These are phyloP conservation scores for Andrena trimmerana DNA, from an alignment of 2,888 invertebrate genomes.

Conservation along the genomic window DNA sequence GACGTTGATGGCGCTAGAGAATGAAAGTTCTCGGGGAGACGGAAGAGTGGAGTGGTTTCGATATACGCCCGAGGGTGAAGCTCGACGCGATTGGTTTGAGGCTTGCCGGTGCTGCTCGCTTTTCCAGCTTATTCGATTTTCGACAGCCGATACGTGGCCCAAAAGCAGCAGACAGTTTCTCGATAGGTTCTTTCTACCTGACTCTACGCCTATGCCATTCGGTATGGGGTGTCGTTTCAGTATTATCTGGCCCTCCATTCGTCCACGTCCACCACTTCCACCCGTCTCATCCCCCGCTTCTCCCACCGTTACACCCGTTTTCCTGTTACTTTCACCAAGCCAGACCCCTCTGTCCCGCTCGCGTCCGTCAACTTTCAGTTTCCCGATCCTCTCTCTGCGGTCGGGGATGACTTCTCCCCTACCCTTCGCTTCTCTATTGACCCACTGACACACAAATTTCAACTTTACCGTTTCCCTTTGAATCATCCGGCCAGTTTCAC, in stretches of 20 bases:
- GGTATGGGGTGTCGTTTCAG: neutral
- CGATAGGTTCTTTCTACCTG: neutral
- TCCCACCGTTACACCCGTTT: slow-evolving; percentile 1
- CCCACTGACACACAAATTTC: slow-evolving; percentile 56
- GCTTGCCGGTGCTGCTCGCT: slow-evolving; percentile 2
- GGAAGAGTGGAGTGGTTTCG: neutral
- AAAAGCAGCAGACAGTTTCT: neutral
- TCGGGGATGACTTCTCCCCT: slow-evolving; percentile 5
- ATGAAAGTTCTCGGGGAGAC: slow-evolving; percentile 4
- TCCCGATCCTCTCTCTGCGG: neutral
- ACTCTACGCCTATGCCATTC: neutral
- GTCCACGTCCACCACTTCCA: neutral
- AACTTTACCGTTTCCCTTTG: slow-evolving; percentile 17
- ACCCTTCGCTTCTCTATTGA: slow-evolving; percentile 28
- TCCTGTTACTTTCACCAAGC: slow-evolving; percentile 19
- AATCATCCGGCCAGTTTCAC: neutral
- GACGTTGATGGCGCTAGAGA: slow-evolving; percentile 6
- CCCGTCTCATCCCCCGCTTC: slow-evolving; percentile 1
- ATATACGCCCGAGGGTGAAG: neutral
- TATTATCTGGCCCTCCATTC: neutral
- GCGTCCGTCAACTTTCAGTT: slow-evolving; percentile 19
- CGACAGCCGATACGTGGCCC: neutral
- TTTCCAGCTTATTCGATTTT: slow-evolving; percentile 14
- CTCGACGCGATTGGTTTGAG: slow-evolving; percentile 8
- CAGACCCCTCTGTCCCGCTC: slow-evolving; percentile 7